Conservation (phyloP, 2,113 vertebrate species). For the Psilopsiagon aurifrons region DNA sequence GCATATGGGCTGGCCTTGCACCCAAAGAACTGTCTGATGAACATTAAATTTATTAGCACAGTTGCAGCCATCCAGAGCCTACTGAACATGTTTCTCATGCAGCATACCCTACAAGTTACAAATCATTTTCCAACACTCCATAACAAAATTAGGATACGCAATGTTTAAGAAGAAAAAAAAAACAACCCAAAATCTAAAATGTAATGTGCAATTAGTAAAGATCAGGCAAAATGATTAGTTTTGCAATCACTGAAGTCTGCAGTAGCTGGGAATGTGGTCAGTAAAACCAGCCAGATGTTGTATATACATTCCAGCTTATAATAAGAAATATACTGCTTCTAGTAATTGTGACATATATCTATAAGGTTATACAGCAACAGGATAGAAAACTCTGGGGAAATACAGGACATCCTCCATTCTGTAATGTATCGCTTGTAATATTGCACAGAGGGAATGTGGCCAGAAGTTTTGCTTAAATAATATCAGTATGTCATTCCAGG, state of each 20-base stretch:
- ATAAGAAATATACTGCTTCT: background rate
- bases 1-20: background rate
- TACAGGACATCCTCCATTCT: background rate
- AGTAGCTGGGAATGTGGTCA: background rate
- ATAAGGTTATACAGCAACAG: background rate
- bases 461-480: constrained; percentile 58
- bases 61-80: background rate
- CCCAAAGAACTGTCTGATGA: background rate
- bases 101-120: background rate
- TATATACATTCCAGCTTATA: background rate
- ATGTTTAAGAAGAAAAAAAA: background rate
- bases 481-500: constrained; percentile 14
- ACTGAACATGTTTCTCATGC: background rate
- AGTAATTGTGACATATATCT: background rate
- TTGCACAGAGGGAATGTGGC: constrained; percentile 12
- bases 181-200: background rate
- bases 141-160: background rate
- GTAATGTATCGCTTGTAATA: constrained; percentile 29
- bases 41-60: background rate
- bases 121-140: background rate
- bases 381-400: constrained; percentile 14
- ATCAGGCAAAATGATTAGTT: background rate
- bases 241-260: background rate
- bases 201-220: background rate
- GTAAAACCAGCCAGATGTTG: constrained; percentile 11